phyloP scores from a whole-genome alignment of 2,888 invertebrate genomes.

The Mythimna albipuncta region DNA sequence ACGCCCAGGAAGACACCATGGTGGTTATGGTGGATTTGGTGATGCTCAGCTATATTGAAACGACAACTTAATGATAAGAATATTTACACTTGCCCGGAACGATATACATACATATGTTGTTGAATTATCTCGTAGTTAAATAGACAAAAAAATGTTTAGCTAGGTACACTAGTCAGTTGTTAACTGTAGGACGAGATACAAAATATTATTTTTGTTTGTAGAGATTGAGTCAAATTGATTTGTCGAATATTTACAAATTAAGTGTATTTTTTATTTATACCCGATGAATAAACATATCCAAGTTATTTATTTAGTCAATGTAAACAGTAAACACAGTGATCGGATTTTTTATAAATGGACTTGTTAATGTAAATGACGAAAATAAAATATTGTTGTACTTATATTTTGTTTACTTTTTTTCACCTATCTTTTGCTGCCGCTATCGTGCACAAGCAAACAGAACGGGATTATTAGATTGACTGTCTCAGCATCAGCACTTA shows the following conservation, averaged over 20 bases:
- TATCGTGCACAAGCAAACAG: too few species aligned
- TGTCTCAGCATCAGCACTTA: too few species aligned
- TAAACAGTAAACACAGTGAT: background rate
- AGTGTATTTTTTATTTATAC: background rate
- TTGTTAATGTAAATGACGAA: background rate
- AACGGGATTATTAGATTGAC: too few species aligned
- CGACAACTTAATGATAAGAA: background rate
- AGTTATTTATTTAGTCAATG: slow-evolving; percentile 8
- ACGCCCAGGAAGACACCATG: background rate
- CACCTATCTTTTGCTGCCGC: too few species aligned
- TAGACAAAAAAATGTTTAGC: background rate
- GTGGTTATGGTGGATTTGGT: slow-evolving; percentile 17
- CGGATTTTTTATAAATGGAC: slow-evolving; percentile 22
- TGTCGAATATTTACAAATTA: slow-evolving; percentile 2
- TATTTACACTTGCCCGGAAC: background rate
- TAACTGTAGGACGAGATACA: background rate
- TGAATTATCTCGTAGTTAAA: too few species aligned
- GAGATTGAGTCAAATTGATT: background rate
- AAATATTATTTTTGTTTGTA: background rate
- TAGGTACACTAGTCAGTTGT: background rate
- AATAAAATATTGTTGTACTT: slow-evolving; percentile 23
- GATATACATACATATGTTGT: too few species aligned
- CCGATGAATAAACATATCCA: slow-evolving; percentile 32
- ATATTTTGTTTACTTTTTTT: background rate
- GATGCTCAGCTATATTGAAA: background rate